Evolutionary conservation across 2,888 invertebrate species (phyloP).

Genomic region (Eueremaeus valkanovi): DNA sequence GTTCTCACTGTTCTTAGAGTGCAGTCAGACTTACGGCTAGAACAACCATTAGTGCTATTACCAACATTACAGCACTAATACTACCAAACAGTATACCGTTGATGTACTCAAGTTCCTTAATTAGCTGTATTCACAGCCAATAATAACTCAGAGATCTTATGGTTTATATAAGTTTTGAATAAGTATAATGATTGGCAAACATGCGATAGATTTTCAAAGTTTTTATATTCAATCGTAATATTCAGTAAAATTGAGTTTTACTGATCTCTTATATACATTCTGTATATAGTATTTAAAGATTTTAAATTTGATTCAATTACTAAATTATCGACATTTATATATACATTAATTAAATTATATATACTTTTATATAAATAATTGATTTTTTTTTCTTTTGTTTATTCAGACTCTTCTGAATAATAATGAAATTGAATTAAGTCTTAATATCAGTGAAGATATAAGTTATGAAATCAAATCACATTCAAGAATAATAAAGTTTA

Average conservation of each 20-base stretch:
- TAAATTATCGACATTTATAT: constrained; percentile 7
- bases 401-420: background rate
- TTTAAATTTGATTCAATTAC: constrained; percentile 14
- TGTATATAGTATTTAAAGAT: background rate
- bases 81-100: background rate
- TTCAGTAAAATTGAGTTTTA: background rate
- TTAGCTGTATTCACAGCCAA: background rate
- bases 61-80: background rate
- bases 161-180: background rate
- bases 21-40: background rate
- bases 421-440: background rate
- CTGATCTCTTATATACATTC: background rate
- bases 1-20: background rate
- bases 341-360: background rate
- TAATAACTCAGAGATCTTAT: background rate
- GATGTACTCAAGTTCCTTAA: background rate
- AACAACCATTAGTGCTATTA: background rate
- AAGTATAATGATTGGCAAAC: constrained; percentile 15
- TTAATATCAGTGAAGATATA: constrained; percentile 2
- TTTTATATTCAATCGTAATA: background rate
- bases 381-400: background rate
- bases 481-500: background rate
- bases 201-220: constrained; percentile 6
- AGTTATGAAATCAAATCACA: constrained; percentile 28
- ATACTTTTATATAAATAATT: background rate